Base-by-base conservation (phyloP, 2,888 invertebrate genomes). In the Apodemia duryi region DNA sequence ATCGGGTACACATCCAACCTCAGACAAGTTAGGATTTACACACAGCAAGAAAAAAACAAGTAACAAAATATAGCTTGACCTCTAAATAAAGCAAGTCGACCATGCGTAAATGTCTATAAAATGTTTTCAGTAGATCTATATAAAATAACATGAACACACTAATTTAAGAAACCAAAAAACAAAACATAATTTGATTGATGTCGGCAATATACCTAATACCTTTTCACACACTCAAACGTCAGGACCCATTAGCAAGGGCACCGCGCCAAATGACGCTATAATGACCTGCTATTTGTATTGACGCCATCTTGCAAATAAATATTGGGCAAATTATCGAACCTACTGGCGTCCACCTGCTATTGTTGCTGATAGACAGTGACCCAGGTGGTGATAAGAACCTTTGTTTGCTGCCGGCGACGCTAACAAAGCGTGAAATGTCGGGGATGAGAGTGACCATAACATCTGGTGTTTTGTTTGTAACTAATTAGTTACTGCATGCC, bases 301-400 rank as follows among this genome's bases (percentile, higher is more conserved):
- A 79, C 86, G 82, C 84, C 87, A 85, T 85, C 74, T 85, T 86
- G 90, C 85, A 76, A 85, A 89, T 89, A 90, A 90, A 90, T 88
- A 89, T 87, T 86, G 86, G 80, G 76, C 86, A 84, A 90, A 90
- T 91, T 89, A 89, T 81, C 77, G 77, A 78, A 77, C 84, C 86
- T 83, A 81, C 80, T 82, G 81, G 77, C 78, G 87, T 84, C 88
- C 89, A 89, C 82, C 79, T 77, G 73, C 69, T 67, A 72, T 77
- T 75, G 77, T 76, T 78, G 75, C 76, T 76, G 73, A 75, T 78
- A 78, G 71, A 46, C 13, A 46, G 46, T 13, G 46, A 66, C 70
- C 81, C 85, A 81, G 83, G 82, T 85, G 84, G 78, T 80, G 78
- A 77, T 72, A 71, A 68, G 71, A 63, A 46, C 46, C 66, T 70